Evolutionary conservation across 30 jellyfish, hydroid and myxozoan species (phyloP), one percentile per base, ranked within the genome.

Genomic region (Aurelia sp.): DNA sequence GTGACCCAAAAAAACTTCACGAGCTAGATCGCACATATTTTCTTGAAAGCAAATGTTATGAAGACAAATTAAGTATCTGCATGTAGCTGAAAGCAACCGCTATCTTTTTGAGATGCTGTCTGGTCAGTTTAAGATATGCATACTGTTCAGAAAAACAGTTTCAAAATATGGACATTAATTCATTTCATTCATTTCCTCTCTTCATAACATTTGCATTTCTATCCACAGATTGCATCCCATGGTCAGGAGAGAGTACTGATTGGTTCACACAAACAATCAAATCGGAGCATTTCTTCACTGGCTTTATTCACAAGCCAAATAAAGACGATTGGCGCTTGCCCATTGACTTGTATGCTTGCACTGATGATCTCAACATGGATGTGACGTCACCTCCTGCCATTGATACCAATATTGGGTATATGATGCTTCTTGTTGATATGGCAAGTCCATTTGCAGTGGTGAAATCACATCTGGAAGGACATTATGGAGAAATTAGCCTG

Each of bases 291-390:
- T 33, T 79, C 59, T 81, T 95, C 87, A 73, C 89, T 19, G 82
- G 89, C 72, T 73, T 31, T 84, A 13, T 92, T 67, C 86, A 73
- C 37, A 41, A 71, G 51, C 58, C 95, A 50, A 48, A 22, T 59
- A 61, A 22, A 48, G 15, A 60, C 62, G 11, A 47, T 47, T 62
- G n/a, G 47, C 64, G 84, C 41, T 3, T 62, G 51, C 76, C 92
- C 59, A 65, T 89, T 27, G 98, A 92, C 73, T 61, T 92, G 66
- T 92, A 86, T 73, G 76, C 90, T 35, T 85, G 86, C 19, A 77
- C 72, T 59, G 35, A 60, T 57, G 18, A 65, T 5, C 18, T 23
- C 30, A 20, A 53, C 62, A 74, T 33, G 47, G 55, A 44, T 44
- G 70, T 82, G 59, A 69, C 68, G 35, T 58, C 37, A 17, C 75